phyloP scores from a whole-genome alignment of 1,140 invertebrate genomes.

The Cydia splendana region DNA sequence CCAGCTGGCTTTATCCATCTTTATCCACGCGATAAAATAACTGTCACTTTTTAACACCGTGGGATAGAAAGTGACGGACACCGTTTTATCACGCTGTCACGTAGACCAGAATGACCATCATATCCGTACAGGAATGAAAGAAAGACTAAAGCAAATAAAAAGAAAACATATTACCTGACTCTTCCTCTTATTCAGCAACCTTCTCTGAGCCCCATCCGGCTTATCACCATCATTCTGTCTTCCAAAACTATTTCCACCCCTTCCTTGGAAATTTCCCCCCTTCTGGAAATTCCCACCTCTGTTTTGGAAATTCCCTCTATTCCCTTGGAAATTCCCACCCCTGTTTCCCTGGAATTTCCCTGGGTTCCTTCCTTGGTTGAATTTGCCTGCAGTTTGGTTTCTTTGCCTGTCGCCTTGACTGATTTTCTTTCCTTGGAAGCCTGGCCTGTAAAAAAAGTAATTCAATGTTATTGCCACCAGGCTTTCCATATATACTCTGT shows the following conservation, averaged over 20 bases:
- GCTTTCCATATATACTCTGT: too few species aligned
- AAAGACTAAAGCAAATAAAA: too few species aligned
- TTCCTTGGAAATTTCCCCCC: slow-evolving; percentile 30
- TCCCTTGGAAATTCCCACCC: slow-evolving; percentile 32
- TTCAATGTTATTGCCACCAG: too few species aligned
- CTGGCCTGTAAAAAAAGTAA: background rate
- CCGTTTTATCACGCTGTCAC: too few species aligned
- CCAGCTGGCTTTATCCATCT: too few species aligned
- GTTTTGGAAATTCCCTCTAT: slow-evolving; percentile 5
- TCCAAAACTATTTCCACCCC: slow-evolving; percentile 27
- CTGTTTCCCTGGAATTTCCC: slow-evolving; percentile 24
- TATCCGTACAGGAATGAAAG: too few species aligned
- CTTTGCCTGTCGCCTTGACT: slow-evolving; percentile 25
- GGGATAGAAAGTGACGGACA: too few species aligned
- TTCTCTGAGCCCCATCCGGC: slow-evolving; percentile 56
- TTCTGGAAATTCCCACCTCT: slow-evolving; percentile 14
- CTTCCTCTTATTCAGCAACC: slow-evolving; percentile 68
- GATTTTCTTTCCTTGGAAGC: slow-evolving; percentile 16
- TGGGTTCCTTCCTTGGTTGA: background rate
- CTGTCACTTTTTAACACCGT: too few species aligned
- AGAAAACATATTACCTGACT: slow-evolving; percentile 47
- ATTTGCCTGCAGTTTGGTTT: background rate
- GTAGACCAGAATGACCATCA: too few species aligned
- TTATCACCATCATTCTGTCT: slow-evolving; percentile 4
- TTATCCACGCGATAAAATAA: too few species aligned